Evolutionary conservation across 2,888 invertebrate genomes (phyloP).

Genomic region (Drepanosiphum platanoidis): DNA sequence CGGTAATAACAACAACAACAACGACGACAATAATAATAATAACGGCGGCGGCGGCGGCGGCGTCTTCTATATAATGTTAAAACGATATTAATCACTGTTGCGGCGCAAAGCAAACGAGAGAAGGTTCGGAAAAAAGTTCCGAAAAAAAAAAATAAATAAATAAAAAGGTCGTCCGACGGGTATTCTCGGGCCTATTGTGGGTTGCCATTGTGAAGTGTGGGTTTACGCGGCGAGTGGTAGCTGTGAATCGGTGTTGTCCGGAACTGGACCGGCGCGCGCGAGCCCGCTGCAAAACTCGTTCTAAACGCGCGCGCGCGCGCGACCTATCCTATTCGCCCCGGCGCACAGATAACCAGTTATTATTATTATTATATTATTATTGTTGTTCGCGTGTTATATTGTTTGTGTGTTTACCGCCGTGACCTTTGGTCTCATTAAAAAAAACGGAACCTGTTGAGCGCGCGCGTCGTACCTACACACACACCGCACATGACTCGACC

Average conservation of each 20-base stretch:
- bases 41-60: not conserved
- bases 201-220: not conserved
- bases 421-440: conserved; percentile 60
- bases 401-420: conserved; percentile 38
- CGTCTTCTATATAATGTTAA: not conserved
- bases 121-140: not conserved
- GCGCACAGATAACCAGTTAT: conserved; percentile 55
- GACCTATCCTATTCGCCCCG: conserved; percentile 10
- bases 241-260: not conserved
- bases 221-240: not conserved
- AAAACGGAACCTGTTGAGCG: conserved; percentile 52
- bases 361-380: conserved; percentile 37
- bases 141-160: not conserved
- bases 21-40: not conserved
- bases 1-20: not conserved
- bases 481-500: not conserved
- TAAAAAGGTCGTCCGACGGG: conserved; percentile 14
- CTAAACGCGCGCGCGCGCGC: not conserved
- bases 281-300: conserved; percentile 42
- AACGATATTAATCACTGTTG: conserved; percentile 14
- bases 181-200: not conserved
- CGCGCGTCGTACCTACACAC: not conserved
- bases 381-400: conserved; percentile 47
- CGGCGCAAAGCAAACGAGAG: not conserved
- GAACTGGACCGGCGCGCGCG: conserved; percentile 39